A percentile compares a stretch with the other conserved stretches of the same genome.
Evolutionary conservation across 2,797 vertebrate species (phyloP).

Genomic region (Poecile montanus): DNA sequence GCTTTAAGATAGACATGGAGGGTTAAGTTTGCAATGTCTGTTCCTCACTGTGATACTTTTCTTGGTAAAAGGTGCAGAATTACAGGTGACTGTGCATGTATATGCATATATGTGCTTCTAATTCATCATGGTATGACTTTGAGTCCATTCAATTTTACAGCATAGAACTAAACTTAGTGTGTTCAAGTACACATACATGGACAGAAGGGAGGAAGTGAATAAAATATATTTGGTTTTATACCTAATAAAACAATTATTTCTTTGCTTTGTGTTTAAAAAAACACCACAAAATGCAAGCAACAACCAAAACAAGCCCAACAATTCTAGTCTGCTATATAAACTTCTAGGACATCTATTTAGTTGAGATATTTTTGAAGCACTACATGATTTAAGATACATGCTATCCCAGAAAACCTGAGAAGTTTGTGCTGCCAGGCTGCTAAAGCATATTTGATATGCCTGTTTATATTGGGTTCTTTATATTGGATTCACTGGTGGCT

Average conservation of each 20-base stretch:
- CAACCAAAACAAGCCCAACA: background rate
- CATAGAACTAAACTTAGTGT: background rate
- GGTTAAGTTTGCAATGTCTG: background rate
- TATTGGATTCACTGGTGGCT: constrained; percentile 38
- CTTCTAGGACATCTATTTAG: background rate
- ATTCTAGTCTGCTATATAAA: background rate
- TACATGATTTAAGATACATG: background rate
- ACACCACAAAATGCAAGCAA: background rate
- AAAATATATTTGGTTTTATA: background rate
- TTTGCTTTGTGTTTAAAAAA: background rate
- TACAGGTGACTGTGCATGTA: background rate
- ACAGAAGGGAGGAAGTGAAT: background rate
- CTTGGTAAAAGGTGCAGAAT: background rate
- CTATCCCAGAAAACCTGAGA: background rate
- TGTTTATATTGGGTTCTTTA: constrained; percentile 40
- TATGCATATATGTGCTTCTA: background rate
- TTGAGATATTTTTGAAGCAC: constrained; percentile 4
- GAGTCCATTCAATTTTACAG: background rate
- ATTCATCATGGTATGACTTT: background rate
- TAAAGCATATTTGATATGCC: constrained; percentile 17
- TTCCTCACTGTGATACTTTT: background rate
- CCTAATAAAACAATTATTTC: background rate
- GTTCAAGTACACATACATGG: background rate
- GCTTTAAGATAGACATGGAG: background rate
- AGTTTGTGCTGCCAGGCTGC: constrained; percentile 6